These are phyloP conservation scores for Pelochelys cantorii DNA, from an alignment of 2,797 vertebrate species.

Conservation along the genomic window DNA sequence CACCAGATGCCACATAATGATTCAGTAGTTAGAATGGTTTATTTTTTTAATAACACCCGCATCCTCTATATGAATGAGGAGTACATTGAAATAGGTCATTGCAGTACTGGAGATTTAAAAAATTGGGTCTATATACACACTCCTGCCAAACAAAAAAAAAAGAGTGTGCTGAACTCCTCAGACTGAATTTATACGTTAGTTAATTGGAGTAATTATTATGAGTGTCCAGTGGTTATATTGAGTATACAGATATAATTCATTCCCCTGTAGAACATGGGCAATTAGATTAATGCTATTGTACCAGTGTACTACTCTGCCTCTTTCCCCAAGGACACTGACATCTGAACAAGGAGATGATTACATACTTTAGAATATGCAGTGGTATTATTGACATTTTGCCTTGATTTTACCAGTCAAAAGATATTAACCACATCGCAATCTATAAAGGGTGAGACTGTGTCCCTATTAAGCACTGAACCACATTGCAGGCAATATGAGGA, in stretches of 20 bases:
- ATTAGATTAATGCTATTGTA: background rate
- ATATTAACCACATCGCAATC: background rate
- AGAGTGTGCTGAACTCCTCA: background rate
- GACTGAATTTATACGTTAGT: background rate
- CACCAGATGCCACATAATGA: background rate
- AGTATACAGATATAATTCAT: background rate
- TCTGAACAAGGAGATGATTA: background rate
- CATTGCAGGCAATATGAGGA: background rate
- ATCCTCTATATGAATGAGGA: conserved; percentile 18
- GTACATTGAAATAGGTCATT: conserved; percentile 12
- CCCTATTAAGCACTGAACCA: background rate
- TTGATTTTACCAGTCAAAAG: background rate
- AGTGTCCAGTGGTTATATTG: background rate
- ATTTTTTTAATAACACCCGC: conserved; percentile 17
- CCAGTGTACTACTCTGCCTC: background rate
- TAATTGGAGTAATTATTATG: background rate
- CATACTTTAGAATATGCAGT: background rate
- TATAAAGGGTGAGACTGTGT: background rate
- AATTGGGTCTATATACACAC: background rate
- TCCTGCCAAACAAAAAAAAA: background rate
- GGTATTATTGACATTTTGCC: background rate
- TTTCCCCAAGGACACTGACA: rapidly evolving
- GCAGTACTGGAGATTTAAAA: background rate
- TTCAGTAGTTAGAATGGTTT: conserved; percentile 12
- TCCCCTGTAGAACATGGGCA: background rate